Base-by-base conservation (phyloP, 2,888 invertebrate genomes). In the Cheiracanthium punctorium region DNA sequence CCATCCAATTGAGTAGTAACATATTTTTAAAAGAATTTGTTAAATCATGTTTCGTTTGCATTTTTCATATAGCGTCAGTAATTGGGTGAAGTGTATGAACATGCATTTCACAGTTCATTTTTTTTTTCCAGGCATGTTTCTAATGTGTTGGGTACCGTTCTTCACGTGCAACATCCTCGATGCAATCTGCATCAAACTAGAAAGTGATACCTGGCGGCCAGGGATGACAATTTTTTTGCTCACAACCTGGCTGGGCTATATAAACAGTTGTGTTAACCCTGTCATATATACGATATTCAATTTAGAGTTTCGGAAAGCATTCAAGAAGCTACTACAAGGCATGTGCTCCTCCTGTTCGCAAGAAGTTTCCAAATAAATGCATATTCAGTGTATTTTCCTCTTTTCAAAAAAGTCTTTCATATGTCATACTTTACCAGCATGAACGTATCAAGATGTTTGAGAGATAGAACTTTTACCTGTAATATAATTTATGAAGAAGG, bases 141-240 rank as follows among this genome's bases (percentile, higher is more conserved):
- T 99, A 48, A 95, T 98, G 91, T 99, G 99, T 93, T 99, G 99
- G 99, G 96, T 98, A 88, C 99, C 99, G 52, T 99, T 99, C 94
- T 99, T 99, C 94, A 97, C 97, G 0, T 97, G 98, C 93, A 98
- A 98, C 92, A 97, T 98, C 89, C 95, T 98, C 93, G 98, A 98
- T 91, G 99, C 98, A 14, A 95, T 99, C 92, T 98, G 98, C 93
- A 95, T 96, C 90, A 97, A 97, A 92, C 89, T 91, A 43, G 85
- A 80, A 24, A 82, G 81, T 30, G 93, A 94, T 90, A 94, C 95
- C 89, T 96, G 96, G 92, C 95, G 95, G 89, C 96, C 97, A 0
- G 95, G 97, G 37, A 94, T 98, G 90, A 95, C 96, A 28, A 96
- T 95, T 73, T 99, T 99, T 92, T 96, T 98, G 91, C 93, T 97